Evolutionary conservation across 2,888 invertebrate genomes (phyloP), one percentile per base, ranked within the genome.

Genomic region (Metalampra italica): DNA sequence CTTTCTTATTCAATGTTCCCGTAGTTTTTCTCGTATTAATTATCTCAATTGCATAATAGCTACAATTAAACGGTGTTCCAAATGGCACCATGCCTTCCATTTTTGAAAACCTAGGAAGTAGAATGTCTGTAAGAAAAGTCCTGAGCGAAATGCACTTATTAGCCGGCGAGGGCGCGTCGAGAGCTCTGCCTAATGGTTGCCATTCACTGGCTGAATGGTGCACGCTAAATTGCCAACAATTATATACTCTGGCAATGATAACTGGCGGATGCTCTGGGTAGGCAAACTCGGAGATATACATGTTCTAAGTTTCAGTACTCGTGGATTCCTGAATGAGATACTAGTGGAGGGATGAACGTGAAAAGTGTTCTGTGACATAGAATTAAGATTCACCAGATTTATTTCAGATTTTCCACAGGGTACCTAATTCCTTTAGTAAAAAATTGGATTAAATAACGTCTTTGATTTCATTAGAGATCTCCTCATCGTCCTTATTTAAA

Each of bases 201-300:
- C 73, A 88, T 89, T 89, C 88, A 89, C 70, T 62, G 71, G 73
- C 65, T 86, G 87, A 89, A 88, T 87, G 80, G 84, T 79, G 82
- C 67, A 81, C 79, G 81, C 68, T 66, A 81, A 87, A 89, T 88
- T 88, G 82, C 87, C 82, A 84, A 85, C 88, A 87, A 89, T 89
- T 88, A 88, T 83, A 84, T 82, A 81, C 89, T 89, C 80, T 73
- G 68, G 75, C 79, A 87, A 87, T 88, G 88, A 88, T 88, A 88
- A 88, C 87, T 67, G 78, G 74, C 71, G 74, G 85, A 85, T 84
- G 78, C 71, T 77, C 64, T 62, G 57, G 62, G 72, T 68, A 68
- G 74, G 69, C 74, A 83, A 83, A 80, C 79, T 78, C 66, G 43
- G 66, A n/a, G 15, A 7, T 2, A 39, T 5, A 39, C 13, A 39